These are phyloP conservation scores for Fregetta grallaria DNA, from an alignment of 2,113 vertebrate species.

Conservation along the genomic window DNA sequence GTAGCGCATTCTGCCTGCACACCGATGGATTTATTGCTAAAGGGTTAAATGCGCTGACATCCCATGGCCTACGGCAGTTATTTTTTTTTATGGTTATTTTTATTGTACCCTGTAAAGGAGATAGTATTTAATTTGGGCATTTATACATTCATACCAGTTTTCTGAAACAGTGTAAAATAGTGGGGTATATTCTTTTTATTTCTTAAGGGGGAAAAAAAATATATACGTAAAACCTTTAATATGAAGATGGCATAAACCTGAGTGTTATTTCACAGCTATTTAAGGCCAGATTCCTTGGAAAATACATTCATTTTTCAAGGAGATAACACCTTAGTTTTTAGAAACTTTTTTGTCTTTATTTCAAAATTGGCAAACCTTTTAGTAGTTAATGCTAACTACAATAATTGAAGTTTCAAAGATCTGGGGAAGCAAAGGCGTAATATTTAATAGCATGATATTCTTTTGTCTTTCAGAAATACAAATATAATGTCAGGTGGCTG, in stretches of 20 bases:
- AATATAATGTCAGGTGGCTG: slow-evolving; percentile 79
- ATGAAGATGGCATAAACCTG: background rate
- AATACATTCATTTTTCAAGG: background rate
- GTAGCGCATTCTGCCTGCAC: fast-evolving
- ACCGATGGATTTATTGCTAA: fast-evolving
- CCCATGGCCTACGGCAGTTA: fast-evolving
- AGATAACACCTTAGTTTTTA: background rate
- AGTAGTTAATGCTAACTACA: background rate
- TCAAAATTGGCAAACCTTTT: background rate
- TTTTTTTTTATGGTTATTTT: background rate
- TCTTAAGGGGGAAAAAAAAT: too few relatives aligned
- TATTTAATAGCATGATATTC: slow-evolving; percentile 60
- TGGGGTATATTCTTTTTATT: fast-evolving
- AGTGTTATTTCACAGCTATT: background rate
- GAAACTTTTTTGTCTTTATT: background rate
- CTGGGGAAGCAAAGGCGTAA: slow-evolving; percentile 12
- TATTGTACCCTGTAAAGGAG: background rate
- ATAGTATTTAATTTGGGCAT: fast-evolving
- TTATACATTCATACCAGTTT: fast-evolving
- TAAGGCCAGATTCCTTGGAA: background rate
- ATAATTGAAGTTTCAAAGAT: background rate
- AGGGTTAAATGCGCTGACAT: fast-evolving
- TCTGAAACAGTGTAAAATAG: background rate
- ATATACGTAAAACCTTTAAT: too few relatives aligned
- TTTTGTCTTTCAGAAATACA: slow-evolving; percentile 79